Evolutionary conservation across 2,113 vertebrate genomes (phyloP).

Genomic region (Myotis yumanensis): DNA sequence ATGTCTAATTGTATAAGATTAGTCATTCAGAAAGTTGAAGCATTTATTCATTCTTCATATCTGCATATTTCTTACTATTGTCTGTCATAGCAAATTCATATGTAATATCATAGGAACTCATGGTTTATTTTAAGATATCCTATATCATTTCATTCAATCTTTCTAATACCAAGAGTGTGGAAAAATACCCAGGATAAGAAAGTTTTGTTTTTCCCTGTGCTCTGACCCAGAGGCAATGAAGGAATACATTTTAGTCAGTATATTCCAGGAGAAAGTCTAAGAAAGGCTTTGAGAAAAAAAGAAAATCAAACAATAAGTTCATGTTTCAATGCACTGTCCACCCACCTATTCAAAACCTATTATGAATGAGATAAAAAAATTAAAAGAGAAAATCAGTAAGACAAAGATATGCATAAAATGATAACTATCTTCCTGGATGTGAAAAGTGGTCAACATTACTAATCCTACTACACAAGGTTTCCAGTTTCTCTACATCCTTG

Average conservation of each 20-base stretch:
- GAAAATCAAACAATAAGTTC: not conserved
- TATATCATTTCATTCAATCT: not conserved
- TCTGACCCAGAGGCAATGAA: not conserved
- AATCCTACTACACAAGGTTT: too few relatives aligned
- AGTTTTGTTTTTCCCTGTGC: not conserved
- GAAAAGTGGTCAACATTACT: not conserved
- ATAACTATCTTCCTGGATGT: not conserved
- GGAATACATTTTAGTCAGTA: not conserved
- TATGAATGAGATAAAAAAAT: not conserved
- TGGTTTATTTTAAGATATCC: not conserved
- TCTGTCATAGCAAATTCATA: not conserved
- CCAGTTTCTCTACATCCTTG: too few relatives aligned
- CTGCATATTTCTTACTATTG: conserved; percentile 6
- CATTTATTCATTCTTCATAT: not conserved
- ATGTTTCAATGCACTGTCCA: not conserved
- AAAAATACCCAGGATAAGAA: not conserved
- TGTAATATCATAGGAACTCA: not conserved
- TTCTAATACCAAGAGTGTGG: not conserved
- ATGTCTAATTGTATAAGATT: not conserved
- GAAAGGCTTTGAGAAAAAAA: not conserved
- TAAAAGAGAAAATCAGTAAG: not conserved
- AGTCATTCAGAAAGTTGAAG: not conserved
- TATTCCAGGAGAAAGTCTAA: conserved; percentile 13
- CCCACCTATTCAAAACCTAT: not conserved
- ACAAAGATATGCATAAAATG: not conserved